Percentiles rank a stretch among this genome's conserved stretches.
phyloP scores from a whole-genome alignment of 2,888 invertebrate species.

The Sinohyriopsis cumingii region DNA sequence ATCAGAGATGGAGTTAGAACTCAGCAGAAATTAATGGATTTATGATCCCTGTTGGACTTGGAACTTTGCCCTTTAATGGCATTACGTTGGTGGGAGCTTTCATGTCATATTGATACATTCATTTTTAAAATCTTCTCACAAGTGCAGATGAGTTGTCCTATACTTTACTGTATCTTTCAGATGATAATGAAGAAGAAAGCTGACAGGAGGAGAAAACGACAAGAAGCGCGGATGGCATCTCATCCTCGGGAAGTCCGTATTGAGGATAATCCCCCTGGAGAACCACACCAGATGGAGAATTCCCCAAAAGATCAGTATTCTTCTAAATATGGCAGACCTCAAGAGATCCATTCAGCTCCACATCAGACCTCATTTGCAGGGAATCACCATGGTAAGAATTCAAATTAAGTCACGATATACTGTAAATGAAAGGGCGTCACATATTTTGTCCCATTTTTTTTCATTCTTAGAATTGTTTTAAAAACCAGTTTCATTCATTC shows the following conservation, averaged over 20 bases:
- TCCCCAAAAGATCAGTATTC: slow-evolving; percentile 12
- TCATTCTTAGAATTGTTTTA: background rate
- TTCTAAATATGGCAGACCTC: background rate
- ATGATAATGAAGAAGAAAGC: slow-evolving; percentile 71
- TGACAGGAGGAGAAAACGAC: slow-evolving; percentile 61
- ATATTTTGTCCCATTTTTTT: background rate
- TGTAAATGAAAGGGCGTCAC: background rate
- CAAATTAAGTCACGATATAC: background rate
- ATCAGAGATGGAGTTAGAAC: no score
- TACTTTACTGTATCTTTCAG: slow-evolving; percentile 28
- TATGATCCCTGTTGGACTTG: no score
- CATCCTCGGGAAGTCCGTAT: slow-evolving; percentile 19
- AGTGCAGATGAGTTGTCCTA: no score
- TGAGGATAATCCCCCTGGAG: slow-evolving; percentile 37
- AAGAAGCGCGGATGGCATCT: slow-evolving; percentile 52
- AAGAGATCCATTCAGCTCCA: slow-evolving; percentile 13
- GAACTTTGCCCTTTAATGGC: no score
- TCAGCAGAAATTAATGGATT: no score
- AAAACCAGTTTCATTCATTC: no score
- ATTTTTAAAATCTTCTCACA: no score
- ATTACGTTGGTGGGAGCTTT: no score
- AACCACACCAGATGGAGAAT: slow-evolving; percentile 48
- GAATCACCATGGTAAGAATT: slow-evolving; percentile 22
- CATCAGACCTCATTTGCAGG: slow-evolving; percentile 59
- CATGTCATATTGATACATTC: no score